Percentiles rank a stretch among this genome's conserved stretches.
Conservation (phyloP, 2,113 vertebrate genomes). For the Rafetus swinhoei region DNA sequence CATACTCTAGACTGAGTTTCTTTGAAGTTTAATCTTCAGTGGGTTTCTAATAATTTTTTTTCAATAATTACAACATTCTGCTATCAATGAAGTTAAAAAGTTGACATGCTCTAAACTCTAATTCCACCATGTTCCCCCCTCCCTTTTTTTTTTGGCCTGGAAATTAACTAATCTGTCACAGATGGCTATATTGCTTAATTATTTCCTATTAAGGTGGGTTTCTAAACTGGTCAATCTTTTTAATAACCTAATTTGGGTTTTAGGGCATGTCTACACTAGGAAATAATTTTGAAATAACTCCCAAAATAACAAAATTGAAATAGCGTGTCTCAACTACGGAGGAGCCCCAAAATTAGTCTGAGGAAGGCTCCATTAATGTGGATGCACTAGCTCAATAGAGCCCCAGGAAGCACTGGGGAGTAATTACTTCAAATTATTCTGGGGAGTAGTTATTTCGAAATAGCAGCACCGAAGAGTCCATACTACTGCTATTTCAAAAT, state of each 20-base stretch:
- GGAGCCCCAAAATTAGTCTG: too few relatives aligned
- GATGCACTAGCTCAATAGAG: too few relatives aligned
- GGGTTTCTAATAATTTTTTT: not conserved
- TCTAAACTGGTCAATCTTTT: not conserved
- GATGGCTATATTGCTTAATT: not conserved
- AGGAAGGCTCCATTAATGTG: too few relatives aligned
- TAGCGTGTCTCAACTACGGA: too few relatives aligned
- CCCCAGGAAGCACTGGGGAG: too few relatives aligned
- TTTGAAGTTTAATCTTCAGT: not conserved
- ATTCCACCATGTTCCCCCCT: not conserved
- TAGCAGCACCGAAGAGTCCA: too few relatives aligned
- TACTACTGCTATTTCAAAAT: too few relatives aligned
- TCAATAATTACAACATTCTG: not conserved
- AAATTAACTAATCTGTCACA: not conserved
- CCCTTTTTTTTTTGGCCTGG: not conserved
- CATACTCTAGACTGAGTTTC: not conserved
- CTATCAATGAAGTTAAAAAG: not conserved
- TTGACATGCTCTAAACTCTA: not conserved
- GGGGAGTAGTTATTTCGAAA: too few relatives aligned
- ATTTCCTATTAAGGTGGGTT: not conserved
- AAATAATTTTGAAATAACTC: too few relatives aligned
- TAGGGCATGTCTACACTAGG: too few relatives aligned
- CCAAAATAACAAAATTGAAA: too few relatives aligned
- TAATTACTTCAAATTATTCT: too few relatives aligned
- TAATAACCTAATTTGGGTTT: not conserved